A percentile compares a stretch with the other conserved stretches of the same genome.
phyloP scores from a whole-genome alignment of 1,140 invertebrate species.

The Nasonia giraulti region DNA sequence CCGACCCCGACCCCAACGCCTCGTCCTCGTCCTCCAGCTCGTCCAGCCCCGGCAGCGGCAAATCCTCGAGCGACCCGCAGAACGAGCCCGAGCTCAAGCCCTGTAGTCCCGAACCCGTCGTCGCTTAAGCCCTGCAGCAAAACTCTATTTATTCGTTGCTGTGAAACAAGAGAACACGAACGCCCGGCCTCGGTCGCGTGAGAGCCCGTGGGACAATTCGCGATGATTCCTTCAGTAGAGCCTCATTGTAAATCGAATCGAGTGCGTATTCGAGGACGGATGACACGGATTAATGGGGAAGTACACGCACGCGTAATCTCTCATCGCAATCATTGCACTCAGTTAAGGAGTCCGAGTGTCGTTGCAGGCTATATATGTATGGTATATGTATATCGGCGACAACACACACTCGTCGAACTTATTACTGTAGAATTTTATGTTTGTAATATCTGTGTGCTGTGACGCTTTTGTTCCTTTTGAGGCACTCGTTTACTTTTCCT shows the following conservation, averaged over 20 bases:
- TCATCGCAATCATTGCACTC: constrained; percentile 57
- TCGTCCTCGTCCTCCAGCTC: constrained; percentile 57
- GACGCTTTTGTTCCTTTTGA: constrained; percentile 45
- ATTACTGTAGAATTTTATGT: constrained; percentile 7
- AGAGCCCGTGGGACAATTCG: background rate
- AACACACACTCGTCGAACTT: background rate
- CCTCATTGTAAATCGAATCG: constrained; percentile 25
- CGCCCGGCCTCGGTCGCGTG: background rate
- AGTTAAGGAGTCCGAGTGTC: constrained; percentile 54
- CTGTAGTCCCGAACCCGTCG: constrained; percentile 72
- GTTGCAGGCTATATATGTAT: constrained; percentile 11
- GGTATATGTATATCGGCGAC: background rate
- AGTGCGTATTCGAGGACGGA: constrained; percentile 10
- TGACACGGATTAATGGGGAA: background rate
- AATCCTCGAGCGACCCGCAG: constrained; percentile 61
- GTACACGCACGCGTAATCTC: background rate
- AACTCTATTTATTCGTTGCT: constrained; percentile 3
- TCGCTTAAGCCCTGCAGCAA: constrained; percentile 63
- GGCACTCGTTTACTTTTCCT: constrained; percentile 20
- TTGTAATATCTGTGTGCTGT: constrained; percentile 41
- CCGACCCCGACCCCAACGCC: constrained; percentile 63
- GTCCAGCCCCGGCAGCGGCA: constrained; percentile 51
- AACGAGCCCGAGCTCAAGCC: constrained; percentile 69
- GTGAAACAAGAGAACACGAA: constrained; percentile 6
- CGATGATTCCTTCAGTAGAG: background rate